phyloP scores from a whole-genome alignment of 2,113 vertebrate species.

The Salvelinus namaycush region DNA sequence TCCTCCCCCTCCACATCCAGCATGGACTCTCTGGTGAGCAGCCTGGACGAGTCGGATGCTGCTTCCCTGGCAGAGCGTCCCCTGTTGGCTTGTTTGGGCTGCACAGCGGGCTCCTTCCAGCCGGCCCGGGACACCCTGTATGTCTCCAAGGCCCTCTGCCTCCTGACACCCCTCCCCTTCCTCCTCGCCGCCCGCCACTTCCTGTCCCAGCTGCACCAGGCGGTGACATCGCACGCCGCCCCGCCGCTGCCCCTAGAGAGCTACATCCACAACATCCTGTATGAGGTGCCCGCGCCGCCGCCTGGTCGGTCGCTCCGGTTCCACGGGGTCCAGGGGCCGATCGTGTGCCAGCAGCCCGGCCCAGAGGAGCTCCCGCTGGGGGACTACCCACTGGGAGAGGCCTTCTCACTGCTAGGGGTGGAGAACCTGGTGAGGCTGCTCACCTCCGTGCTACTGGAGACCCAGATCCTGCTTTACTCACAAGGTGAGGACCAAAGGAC shows the following conservation, averaged over 20 bases:
- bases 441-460: constrained; percentile 94
- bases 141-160: constrained; percentile 93
- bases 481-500: constrained; percentile 77
- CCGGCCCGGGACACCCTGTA: constrained; percentile 89
- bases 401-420: constrained; percentile 86
- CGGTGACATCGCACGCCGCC: constrained; percentile 83
- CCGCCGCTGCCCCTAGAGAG: constrained; percentile 94
- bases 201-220: constrained; percentile 88
- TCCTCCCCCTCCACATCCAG: constrained; percentile 67
- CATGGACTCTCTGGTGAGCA: constrained; percentile 91
- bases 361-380: constrained; percentile 87
- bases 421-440: constrained; percentile 96
- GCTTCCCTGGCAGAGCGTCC: constrained; percentile 69
- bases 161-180: constrained; percentile 93
- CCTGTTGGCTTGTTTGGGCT: constrained; percentile 74
- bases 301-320: constrained; percentile 92
- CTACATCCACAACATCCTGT: constrained; percentile 96
- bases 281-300: constrained; percentile 91
- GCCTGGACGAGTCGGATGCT: constrained; percentile 80
- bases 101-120: constrained; percentile 82
- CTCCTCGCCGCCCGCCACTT: constrained; percentile 93
- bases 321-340: constrained; percentile 91
- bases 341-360: constrained; percentile 92
- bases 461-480: constrained; percentile 95
- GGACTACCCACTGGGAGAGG: constrained; percentile 88